Percentiles rank a stretch among this genome's conserved stretches.
These are phyloP conservation scores for Peromyscus attwateri DNA, from an alignment of 2,797 vertebrate genomes.

Conservation along the genomic window DNA sequence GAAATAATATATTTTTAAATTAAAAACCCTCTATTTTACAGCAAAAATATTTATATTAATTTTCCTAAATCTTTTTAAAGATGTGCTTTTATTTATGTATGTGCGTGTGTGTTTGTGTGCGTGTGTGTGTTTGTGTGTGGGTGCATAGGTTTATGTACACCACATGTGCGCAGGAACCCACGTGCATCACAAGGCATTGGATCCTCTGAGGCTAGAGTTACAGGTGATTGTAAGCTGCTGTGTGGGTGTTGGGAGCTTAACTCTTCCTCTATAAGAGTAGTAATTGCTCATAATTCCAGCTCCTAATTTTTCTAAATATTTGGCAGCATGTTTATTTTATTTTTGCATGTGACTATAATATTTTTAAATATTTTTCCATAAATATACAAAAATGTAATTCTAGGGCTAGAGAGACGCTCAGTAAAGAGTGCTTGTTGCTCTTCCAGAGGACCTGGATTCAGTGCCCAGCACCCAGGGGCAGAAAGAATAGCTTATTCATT, in stretches of 20 bases:
- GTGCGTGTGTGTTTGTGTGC: background rate
- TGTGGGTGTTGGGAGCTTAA: background rate
- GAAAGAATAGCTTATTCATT: background rate
- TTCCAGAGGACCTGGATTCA: background rate
- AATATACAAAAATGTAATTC: background rate
- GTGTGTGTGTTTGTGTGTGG: background rate
- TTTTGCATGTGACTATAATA: background rate
- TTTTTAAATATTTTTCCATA: background rate
- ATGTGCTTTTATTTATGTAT: background rate
- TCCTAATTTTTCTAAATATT: background rate
- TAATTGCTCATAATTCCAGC: background rate
- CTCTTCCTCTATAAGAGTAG: background rate
- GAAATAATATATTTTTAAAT: background rate
- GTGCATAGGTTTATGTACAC: background rate
- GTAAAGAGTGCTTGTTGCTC: background rate
- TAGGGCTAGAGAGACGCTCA: background rate
- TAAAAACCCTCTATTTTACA: background rate
- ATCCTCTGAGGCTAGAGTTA: background rate
- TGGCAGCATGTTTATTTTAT: background rate
- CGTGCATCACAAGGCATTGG: background rate
- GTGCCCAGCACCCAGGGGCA: background rate
- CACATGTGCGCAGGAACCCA: background rate
- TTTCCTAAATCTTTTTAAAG: constrained; percentile 17
- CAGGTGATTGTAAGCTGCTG: background rate
- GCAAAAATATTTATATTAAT: constrained; percentile 13